phyloP scores from a whole-genome alignment of 2,888 invertebrate genomes.

The Polydrusus pterygomalis region DNA sequence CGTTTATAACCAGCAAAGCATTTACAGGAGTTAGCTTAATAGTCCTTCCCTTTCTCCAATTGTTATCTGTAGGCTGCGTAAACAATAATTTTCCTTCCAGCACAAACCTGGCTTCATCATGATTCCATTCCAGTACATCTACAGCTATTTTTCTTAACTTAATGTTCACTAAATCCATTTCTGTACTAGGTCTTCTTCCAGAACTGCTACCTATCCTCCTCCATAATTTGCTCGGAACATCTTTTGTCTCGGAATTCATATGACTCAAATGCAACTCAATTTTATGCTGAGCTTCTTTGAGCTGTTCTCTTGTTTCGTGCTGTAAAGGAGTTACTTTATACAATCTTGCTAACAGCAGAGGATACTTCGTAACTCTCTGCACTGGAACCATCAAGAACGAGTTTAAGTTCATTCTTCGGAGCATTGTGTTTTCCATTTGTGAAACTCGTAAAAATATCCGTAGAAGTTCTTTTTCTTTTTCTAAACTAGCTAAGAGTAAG shows the following conservation, averaged over 20 bases:
- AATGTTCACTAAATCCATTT: constrained; percentile 92
- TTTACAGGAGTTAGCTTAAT: constrained; percentile 92
- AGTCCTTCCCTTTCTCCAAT: constrained; percentile 91
- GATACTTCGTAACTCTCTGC: constrained; percentile 97
- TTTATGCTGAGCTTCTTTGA: constrained; percentile 92
- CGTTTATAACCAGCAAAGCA: constrained; percentile 92
- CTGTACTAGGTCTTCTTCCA: constrained; percentile 83
- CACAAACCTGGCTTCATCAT: constrained; percentile 93
- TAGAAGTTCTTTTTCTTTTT: constrained; percentile 95
- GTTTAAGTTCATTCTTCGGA: constrained; percentile 95
- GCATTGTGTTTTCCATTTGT: constrained; percentile 95
- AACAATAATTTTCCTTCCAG: constrained; percentile 92
- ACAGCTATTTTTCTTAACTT: constrained; percentile 94
- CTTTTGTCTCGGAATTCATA: constrained; percentile 95
- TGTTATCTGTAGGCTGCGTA: constrained; percentile 93
- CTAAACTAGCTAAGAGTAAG: constrained; percentile 89
- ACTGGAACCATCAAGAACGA: constrained; percentile 99
- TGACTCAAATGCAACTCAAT: constrained; percentile 95
- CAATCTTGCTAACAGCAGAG: constrained; percentile 90
- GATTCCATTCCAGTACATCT: constrained; percentile 95
- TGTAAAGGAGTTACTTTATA: constrained; percentile 92
- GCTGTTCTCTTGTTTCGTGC: constrained; percentile 86
- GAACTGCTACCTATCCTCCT: constrained; percentile 85
- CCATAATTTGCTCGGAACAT: constrained; percentile 93
- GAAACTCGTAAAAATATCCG: constrained; percentile 96